Evolutionary conservation across 2,888 invertebrate species (phyloP).

Genomic region (Lithosia quadra): DNA sequence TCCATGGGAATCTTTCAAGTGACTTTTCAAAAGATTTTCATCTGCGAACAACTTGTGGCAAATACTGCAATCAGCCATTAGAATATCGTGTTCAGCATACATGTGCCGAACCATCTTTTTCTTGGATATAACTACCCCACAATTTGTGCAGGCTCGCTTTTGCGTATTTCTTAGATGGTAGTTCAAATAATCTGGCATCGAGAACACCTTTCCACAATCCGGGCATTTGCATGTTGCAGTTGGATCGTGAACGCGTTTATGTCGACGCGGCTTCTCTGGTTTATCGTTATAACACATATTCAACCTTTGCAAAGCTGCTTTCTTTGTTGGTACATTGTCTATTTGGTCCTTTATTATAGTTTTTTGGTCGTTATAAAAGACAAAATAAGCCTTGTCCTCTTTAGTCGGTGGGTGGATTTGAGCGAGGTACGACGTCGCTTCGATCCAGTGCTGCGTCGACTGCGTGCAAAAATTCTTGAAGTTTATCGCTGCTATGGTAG

Average conservation of each 20-base stretch:
- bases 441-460: conserved; percentile 66
- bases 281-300: conserved; percentile 45
- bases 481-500: conserved; percentile 59
- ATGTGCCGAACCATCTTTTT: conserved; percentile 65
- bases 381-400: conserved; percentile 61
- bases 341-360: conserved; percentile 56
- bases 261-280: conserved; percentile 23
- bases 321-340: conserved; percentile 34
- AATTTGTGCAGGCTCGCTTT: conserved; percentile 63
- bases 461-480: conserved; percentile 65
- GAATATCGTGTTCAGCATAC: conserved; percentile 50
- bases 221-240: conserved; percentile 54
- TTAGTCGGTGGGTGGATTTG: conserved; percentile 46
- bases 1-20: conserved; percentile 55
- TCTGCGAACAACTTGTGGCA: conserved; percentile 66
- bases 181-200: conserved; percentile 58
- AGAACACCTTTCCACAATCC: conserved; percentile 66
- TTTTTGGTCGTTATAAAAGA: conserved; percentile 58
- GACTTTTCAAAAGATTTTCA: conserved; percentile 42
- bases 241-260: conserved; percentile 19
- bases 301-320: conserved; percentile 53
- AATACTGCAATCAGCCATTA: conserved; percentile 53
- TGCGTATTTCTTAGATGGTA: conserved; percentile 65
- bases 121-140: conserved; percentile 60
- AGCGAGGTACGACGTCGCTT: conserved; percentile 53